Conservation (phyloP, 2,797 vertebrate genomes). For the Enteromius unitaeniatus region DNA sequence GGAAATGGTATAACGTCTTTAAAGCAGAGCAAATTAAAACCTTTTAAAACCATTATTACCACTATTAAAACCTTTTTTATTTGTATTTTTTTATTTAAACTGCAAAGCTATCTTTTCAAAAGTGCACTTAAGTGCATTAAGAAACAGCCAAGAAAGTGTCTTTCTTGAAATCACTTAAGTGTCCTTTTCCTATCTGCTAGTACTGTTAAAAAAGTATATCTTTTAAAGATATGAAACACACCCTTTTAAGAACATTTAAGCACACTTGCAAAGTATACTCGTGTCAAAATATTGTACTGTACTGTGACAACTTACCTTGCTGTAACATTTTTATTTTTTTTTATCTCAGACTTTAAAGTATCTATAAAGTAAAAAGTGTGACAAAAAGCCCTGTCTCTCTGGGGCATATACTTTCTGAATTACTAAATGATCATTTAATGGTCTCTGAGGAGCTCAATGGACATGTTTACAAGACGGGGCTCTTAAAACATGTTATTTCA, state of each 20-base stretch:
- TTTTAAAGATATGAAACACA: not conserved
- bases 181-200: not conserved
- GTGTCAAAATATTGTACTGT: not conserved
- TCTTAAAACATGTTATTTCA: conserved; percentile 17
- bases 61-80: no score
- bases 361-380: not conserved
- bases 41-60: no score
- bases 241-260: not conserved
- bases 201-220: not conserved
- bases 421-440: not conserved
- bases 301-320: not conserved
- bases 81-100: no score
- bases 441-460: not conserved
- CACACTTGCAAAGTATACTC: not conserved
- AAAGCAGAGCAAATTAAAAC: no score
- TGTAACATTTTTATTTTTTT: not conserved
- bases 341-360: no score
- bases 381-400: not conserved
- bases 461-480: conserved; percentile 9
- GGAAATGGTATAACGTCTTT: not conserved
- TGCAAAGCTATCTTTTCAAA: no score
- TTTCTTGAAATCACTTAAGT: not conserved
- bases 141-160: not conserved
- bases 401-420: not conserved
- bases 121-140: not conserved